Evolutionary conservation across 2,888 invertebrate genomes (phyloP).

Genomic region (Cheilosia vernalis): DNA sequence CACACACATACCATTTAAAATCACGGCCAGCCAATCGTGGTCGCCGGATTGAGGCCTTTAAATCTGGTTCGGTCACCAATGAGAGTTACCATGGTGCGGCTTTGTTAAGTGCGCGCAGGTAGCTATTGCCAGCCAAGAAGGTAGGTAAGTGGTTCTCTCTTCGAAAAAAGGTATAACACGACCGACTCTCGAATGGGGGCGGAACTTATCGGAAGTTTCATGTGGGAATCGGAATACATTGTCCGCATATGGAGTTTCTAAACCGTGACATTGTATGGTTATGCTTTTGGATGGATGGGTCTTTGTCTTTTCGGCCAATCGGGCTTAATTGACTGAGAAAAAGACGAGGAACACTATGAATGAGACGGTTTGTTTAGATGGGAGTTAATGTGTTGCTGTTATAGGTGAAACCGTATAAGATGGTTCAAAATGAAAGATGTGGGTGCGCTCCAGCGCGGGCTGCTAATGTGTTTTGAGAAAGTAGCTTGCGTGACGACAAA

Average conservation of each 20-base stretch:
- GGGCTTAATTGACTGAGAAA: conserved; percentile 34
- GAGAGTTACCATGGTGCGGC: conserved; percentile 70
- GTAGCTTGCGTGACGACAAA: conserved; percentile 13
- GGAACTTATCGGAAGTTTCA: conserved; percentile 61
- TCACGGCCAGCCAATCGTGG: conserved; percentile 75
- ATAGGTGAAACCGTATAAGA: background rate
- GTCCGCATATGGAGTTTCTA: conserved; percentile 61
- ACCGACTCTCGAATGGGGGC: conserved; percentile 49
- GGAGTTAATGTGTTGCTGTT: background rate
- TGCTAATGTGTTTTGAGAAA: background rate
- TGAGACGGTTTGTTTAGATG: conserved; percentile 7
- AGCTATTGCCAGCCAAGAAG: conserved; percentile 32
- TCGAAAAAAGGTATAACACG: conserved; percentile 63
- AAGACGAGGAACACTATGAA: conserved; percentile 27
- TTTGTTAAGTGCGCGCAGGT: conserved; percentile 45
- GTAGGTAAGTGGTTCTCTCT: conserved; percentile 31
- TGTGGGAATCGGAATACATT: conserved; percentile 40
- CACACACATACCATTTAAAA: conserved; percentile 45
- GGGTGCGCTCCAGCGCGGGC: too few relatives aligned
- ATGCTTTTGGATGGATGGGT: conserved; percentile 4
- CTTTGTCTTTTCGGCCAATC: conserved; percentile 41
- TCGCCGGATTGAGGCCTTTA: conserved; percentile 64
- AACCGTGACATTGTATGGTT: conserved; percentile 61
- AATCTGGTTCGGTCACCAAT: conserved; percentile 75
- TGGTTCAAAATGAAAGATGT: background rate